Evolutionary conservation across 2,113 vertebrate species (phyloP).

Genomic region (Agelaius phoeniceus): DNA sequence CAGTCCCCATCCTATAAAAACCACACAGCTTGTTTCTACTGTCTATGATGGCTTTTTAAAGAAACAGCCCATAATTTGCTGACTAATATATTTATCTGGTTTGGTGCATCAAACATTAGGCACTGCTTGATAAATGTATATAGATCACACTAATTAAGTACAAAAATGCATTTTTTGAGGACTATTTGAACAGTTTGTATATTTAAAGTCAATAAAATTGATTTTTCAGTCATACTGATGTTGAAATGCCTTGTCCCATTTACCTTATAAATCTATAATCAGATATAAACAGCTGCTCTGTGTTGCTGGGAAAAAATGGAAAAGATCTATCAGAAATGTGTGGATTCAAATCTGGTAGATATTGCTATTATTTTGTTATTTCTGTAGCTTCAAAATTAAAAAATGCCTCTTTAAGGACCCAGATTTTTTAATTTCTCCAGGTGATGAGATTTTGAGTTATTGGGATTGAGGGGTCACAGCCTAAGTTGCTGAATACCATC

Average conservation of each 20-base stretch:
- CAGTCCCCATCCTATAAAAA: neutral
- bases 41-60: neutral
- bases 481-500: neutral
- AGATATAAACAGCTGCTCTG: neutral
- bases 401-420: neutral
- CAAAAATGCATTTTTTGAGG: neutral
- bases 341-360: neutral
- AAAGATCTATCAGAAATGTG: neutral
- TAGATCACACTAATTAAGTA: neutral
- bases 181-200: neutral
- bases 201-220: neutral
- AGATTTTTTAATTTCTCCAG: neutral
- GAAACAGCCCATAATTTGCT: neutral
- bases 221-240: neutral
- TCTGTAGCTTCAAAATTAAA: neutral
- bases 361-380: neutral
- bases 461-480: neutral
- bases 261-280: neutral
- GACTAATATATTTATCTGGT: neutral
- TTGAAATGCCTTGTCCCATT: neutral
- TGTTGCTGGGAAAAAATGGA: neutral
- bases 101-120: neutral
- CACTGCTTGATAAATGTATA: neutral
- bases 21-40: neutral
- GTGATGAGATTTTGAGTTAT: neutral